Base-by-base conservation (phyloP, 2,797 vertebrate species). In the Cuniculus paca region DNA sequence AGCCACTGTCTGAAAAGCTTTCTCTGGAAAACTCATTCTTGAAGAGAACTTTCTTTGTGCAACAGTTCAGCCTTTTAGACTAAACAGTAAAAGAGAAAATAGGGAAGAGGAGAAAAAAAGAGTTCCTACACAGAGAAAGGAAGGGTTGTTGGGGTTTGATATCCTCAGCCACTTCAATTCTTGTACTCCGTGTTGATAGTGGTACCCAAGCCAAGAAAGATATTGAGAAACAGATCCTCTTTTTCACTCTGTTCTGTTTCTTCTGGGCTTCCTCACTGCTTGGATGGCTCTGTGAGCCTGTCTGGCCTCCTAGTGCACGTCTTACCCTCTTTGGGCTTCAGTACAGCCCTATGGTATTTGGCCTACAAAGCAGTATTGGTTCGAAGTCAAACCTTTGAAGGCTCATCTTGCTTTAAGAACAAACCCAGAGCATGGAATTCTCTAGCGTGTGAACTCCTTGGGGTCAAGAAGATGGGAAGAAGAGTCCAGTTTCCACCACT, bases 81-180 rank as follows among this genome's bases (percentile, higher is more conserved):
- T 98, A 98, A 98, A 98, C 98, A 98, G 94, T 81, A 6, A 68
- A 91, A 97, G 97, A 95, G 95, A 97, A 98, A 93, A 95, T 85
- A 98, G 93, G 50, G 2, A 82, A 93, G 90, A 79, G 78, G 93
- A 95, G 97, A 93, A 95, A 95, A 5, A 89, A 97, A 90, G 93
- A 86, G 95, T 97, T 94, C 83, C 97, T 96, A 97, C 95, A 97
- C 68, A 97, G 95, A 97, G 83, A 16, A 26, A 26, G 95, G 82
- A 95, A 97, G 96, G 94, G 94, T 86, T 42, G 60, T 34, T 36
- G 93, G 79, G 97, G 93, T 96, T 92, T 96, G 90, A 87, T 95
- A 72, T 75, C 42, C 78, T 92, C 95, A 31, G 13, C 34, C 3
- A 26, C 65, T 86, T 52, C 5, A 45, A 56, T 22, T 54, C 65